A percentile compares a stretch with the other conserved stretches of the same genome.
These are phyloP conservation scores for Tridacna gigas DNA, from an alignment of 2,888 invertebrate species.

Conservation along the genomic window DNA sequence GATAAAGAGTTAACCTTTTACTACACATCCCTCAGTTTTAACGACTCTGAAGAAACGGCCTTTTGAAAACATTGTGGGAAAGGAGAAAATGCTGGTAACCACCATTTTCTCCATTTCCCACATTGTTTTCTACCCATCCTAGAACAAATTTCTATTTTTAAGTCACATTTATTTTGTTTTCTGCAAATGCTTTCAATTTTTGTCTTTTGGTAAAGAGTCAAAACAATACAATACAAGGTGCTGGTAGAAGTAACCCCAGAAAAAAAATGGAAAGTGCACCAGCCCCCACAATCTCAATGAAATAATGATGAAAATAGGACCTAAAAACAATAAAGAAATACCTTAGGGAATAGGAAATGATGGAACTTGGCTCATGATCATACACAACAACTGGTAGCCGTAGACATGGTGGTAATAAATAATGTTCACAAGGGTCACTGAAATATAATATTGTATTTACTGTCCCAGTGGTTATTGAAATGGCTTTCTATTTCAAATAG, in stretches of 20 bases:
- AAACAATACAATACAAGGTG: too few relatives aligned
- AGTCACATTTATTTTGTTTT: too few relatives aligned
- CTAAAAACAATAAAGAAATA: conserved; percentile 46
- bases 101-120: neutral
- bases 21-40: neutral
- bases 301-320: too few relatives aligned
- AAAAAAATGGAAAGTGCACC: too few relatives aligned
- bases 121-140: neutral
- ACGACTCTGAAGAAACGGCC: neutral
- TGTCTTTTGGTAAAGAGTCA: too few relatives aligned
- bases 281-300: too few relatives aligned
- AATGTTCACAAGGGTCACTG: conserved; percentile 88
- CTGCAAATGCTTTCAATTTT: too few relatives aligned
- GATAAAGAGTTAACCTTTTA: neutral
- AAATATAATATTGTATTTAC: neutral
- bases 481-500: too few relatives aligned
- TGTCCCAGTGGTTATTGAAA: too few relatives aligned
- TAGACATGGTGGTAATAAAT: conserved; percentile 87
- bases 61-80: neutral
- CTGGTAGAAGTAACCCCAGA: too few relatives aligned
- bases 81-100: neutral
- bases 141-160: too few relatives aligned
- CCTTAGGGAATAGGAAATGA: conserved; percentile 92
- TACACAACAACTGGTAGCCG: conserved; percentile 87
- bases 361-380: conserved; percentile 93